These are phyloP conservation scores for Oreochromis spilurus DNA, from an alignment of 2,113 vertebrate genomes.

Conservation along the genomic window DNA sequence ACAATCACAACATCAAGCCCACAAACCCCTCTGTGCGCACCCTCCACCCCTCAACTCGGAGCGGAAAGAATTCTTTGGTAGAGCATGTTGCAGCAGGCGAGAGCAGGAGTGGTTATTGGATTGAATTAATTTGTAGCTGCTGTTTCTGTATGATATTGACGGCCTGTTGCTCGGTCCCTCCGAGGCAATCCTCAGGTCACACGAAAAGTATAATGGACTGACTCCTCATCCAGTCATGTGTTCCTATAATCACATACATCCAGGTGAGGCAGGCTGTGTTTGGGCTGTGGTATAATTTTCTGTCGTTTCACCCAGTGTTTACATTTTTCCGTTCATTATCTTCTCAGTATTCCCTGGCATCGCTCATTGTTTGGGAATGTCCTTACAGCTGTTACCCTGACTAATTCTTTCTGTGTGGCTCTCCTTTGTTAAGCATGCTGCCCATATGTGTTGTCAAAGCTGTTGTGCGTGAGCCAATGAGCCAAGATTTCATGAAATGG, in stretches of 20 bases:
- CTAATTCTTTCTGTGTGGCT: neutral
- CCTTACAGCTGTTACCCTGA: neutral
- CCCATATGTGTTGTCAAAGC: neutral
- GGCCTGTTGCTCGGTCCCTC: neutral
- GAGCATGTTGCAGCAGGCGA: constrained; percentile 68
- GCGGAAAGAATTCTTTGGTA: constrained; percentile 60
- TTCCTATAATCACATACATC: constrained; percentile 18
- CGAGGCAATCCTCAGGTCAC: neutral
- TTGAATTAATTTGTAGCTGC: constrained; percentile 62
- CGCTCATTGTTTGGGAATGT: constrained; percentile 12
- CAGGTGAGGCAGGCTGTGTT: neutral
- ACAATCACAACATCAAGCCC: constrained; percentile 31
- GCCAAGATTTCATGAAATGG: neutral
- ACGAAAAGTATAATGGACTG: constrained; percentile 3
- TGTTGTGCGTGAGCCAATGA: neutral
- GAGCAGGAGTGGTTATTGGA: constrained; percentile 45
- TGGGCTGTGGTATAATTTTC: constrained; percentile 18
- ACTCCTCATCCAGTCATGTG: neutral
- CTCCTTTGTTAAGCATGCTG: neutral
- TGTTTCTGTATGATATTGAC: neutral
- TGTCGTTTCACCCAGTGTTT: neutral
- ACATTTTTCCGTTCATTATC: neutral
- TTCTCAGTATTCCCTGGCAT: neutral
- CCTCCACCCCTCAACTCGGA: constrained; percentile 5
- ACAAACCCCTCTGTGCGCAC: constrained; percentile 6